A percentile compares a stretch with the other conserved stretches of the same genome.
Evolutionary conservation across 2,797 vertebrate genomes (phyloP).

Genomic region (Enteromius mattozi): DNA sequence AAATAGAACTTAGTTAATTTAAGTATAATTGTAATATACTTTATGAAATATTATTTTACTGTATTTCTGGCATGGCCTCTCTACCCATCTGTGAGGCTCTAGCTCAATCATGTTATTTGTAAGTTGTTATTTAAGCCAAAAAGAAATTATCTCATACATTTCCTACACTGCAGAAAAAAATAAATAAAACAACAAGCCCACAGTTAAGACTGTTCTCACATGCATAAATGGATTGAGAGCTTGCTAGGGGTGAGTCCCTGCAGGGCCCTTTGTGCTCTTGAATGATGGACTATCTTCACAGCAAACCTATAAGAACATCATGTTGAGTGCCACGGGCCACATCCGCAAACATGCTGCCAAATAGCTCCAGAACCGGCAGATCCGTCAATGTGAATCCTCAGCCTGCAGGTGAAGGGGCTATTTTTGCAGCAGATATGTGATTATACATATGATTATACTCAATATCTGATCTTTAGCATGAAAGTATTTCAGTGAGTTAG

Average conservation of each 20-base stretch:
- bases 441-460: slow-evolving; percentile 61
- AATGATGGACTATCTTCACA: slow-evolving; percentile 40
- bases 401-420: slow-evolving; percentile 54
- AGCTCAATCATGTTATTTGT: not conserved
- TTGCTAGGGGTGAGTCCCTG: slow-evolving; percentile 29
- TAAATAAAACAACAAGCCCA: slow-evolving; percentile 18
- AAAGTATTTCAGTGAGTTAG: slow-evolving; percentile 53
- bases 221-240: slow-evolving; percentile 38
- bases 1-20: not conserved
- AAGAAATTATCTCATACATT: not conserved
- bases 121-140: slow-evolving; percentile 13
- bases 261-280: slow-evolving; percentile 33
- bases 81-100: not conserved
- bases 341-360: slow-evolving; percentile 30
- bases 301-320: slow-evolving; percentile 34
- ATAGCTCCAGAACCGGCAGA: slow-evolving; percentile 22
- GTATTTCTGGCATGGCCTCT: not conserved
- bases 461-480: slow-evolving; percentile 60
- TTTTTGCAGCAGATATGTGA: slow-evolving; percentile 35
- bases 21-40: not conserved
- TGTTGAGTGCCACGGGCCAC: slow-evolving; percentile 35
- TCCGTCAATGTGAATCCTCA: slow-evolving; percentile 20
- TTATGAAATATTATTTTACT: not conserved
- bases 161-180: not conserved
- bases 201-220: slow-evolving; percentile 30